Base-by-base conservation (phyloP, 2,113 vertebrate species). In the Seriola dumerili region DNA sequence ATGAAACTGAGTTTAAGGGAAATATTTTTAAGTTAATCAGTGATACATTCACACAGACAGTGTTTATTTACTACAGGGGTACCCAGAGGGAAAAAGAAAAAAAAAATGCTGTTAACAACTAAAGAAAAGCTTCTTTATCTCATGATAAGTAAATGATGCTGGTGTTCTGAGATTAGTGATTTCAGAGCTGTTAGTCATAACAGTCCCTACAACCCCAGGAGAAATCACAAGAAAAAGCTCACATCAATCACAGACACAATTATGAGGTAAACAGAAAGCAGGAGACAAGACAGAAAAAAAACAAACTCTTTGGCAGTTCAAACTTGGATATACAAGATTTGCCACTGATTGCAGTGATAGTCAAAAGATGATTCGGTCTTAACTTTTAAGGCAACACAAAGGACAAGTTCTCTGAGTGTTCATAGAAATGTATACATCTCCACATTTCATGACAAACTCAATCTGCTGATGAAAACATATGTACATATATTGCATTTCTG, bases 131-230 rank as follows among this genome's bases (percentile, higher is more conserved):
- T 38, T 48, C 16, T 71, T 57, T 25, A 69, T 69, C 63, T 85
- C 50, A 76, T 52, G 52, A 40, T 63, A 69, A 38, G 59, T 54
- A 70, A 71, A 73, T 81, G 3, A 63, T 78, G 48, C 40, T 82
- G 63, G 32, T 58, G 36, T 55, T 73, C 50, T 76, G 57, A 63
- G 29, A 57, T 25, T 38, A 58, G 2, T 59, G 65, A 87, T 89
- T 80, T 77, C 44, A 25, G 4, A 71, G 65, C 4, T 65, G 10
- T 83, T 77, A 73, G 32, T 73, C 61, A 69, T 40, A 85, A 68
- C 23, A 76, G 13, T 32, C 14, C 23, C 19, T 50, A 42, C 36
- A 71, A 55, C 70, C 50, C 59, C 65, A 44, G 6, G 66, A 79
- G 75, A 66, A 74, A 72, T 71, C 46, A 71, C 21, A 40, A 67